Percentiles rank a stretch among this genome's conserved stretches.
Conservation (phyloP, 2,888 invertebrate species). For the Sminthurinus aureus region DNA sequence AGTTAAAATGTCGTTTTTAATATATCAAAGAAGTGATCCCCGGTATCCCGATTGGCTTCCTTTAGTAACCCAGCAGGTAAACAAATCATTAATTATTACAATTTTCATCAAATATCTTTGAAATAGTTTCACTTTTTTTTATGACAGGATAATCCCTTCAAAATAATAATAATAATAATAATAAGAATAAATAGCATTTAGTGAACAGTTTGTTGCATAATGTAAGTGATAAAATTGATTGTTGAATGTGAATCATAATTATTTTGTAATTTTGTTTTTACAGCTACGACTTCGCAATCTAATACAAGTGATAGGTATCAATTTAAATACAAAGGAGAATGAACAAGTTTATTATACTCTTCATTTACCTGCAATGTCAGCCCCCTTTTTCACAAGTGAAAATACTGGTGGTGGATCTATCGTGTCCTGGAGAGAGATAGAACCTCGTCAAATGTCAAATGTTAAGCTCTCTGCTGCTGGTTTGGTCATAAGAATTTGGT, state of each 20-base stretch:
- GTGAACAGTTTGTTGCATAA: not conserved
- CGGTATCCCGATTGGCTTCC: constrained; percentile 82
- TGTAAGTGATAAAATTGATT: not conserved
- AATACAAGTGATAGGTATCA: constrained; percentile 76
- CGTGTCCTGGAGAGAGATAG: constrained; percentile 84
- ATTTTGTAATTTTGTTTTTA: constrained; percentile 32
- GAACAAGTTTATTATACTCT: constrained; percentile 71
- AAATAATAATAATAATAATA: not conserved
- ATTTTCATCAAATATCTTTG: not conserved
- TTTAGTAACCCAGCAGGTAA: constrained; percentile 81
- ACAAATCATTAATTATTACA: constrained; percentile 29
- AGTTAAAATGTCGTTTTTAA: constrained; percentile 55
- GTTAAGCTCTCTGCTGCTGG: constrained; percentile 60
- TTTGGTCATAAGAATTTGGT: constrained; percentile 67
- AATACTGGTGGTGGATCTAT: constrained; percentile 69
- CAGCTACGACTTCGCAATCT: constrained; percentile 72
- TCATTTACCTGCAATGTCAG: constrained; percentile 80
- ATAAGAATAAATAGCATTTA: not conserved
- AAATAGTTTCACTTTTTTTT: not conserved
- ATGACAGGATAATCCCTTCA: not conserved
- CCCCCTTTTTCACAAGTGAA: constrained; percentile 85
- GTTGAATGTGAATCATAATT: not conserved
- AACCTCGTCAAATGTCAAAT: constrained; percentile 61
- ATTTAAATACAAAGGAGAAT: constrained; percentile 63
- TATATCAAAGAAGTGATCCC: constrained; percentile 64